phyloP scores from a whole-genome alignment of 2,888 invertebrate species.

The Drosophila melanosoma region DNA sequence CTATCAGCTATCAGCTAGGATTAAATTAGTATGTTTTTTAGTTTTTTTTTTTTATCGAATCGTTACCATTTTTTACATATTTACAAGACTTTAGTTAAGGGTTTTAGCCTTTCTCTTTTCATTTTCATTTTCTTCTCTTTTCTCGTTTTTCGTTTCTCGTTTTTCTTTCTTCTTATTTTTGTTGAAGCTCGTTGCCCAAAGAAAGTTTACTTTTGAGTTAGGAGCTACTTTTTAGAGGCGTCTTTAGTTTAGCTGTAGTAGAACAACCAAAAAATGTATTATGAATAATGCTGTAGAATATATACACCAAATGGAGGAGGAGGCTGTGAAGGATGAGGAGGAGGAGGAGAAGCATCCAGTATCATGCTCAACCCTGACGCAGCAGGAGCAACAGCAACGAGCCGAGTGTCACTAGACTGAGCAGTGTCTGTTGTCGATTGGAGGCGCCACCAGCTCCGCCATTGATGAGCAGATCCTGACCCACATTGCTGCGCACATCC shows the following conservation, averaged over 20 bases:
- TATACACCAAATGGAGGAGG: slow-evolving; percentile 47
- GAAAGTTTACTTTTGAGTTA: slow-evolving; percentile 27
- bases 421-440: slow-evolving; percentile 10
- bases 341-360: slow-evolving; percentile 5
- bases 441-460: slow-evolving; percentile 17
- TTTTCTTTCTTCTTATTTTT: slow-evolving; percentile 25
- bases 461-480: slow-evolving; percentile 65
- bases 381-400: slow-evolving; percentile 17
- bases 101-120: slow-evolving; percentile 22
- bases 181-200: slow-evolving; percentile 71
- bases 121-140: slow-evolving; percentile 4
- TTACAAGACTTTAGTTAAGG: slow-evolving; percentile 62
- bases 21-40: slow-evolving; percentile 57
- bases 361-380: slow-evolving; percentile 36
- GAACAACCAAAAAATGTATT: slow-evolving; percentile 37
- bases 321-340: neutral
- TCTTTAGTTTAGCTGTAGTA: slow-evolving; percentile 16
- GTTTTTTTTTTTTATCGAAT: slow-evolving; percentile 39
- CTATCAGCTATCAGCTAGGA: slow-evolving; percentile 61
- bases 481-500: slow-evolving; percentile 83
- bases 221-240: slow-evolving; percentile 17
- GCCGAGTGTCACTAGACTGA: slow-evolving; percentile 16
- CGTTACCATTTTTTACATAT: slow-evolving; percentile 69
- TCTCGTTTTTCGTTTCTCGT: slow-evolving; percentile 23
- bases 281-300: slow-evolving; percentile 57